These are phyloP conservation scores for Lagocephalus sceleratus DNA, from an alignment of 2,797 vertebrate genomes.

Conservation along the genomic window DNA sequence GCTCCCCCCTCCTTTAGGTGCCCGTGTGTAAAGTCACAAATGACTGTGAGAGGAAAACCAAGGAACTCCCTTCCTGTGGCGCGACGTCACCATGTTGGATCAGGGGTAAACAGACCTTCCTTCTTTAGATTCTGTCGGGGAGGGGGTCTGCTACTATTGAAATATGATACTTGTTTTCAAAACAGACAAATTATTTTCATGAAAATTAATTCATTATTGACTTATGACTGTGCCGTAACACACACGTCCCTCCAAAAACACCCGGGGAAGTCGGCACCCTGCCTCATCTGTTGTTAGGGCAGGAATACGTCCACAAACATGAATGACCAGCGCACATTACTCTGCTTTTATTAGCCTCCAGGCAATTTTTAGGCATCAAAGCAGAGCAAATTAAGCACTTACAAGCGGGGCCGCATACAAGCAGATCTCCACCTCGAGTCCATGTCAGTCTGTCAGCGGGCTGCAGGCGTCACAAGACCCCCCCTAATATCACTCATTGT, in stretches of 20 bases:
- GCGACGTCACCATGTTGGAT: conserved; percentile 8
- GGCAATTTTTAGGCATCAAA: conserved; percentile 40
- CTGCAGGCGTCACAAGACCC: conserved; percentile 20
- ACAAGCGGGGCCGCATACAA: conserved; percentile 9
- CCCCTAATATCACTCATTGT: conserved; percentile 57
- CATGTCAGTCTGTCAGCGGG: conserved; percentile 31
- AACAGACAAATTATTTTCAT: background rate
- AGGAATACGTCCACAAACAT: conserved; percentile 26
- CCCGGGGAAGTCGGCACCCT: conserved; percentile 20
- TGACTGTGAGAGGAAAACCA: conserved; percentile 36
- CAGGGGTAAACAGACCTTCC: conserved; percentile 18
- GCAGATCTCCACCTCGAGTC: conserved; percentile 23
- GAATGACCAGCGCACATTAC: conserved; percentile 32
- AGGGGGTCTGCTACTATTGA: conserved; percentile 2
- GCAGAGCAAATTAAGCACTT: conserved; percentile 5
- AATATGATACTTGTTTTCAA: conserved; percentile 1
- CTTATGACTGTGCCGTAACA: conserved; percentile 1
- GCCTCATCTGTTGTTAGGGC: conserved; percentile 29
- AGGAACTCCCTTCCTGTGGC: conserved; percentile 50
- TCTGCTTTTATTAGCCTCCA: conserved; percentile 41
- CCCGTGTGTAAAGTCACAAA: conserved; percentile 43
- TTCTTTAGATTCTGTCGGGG: conserved; percentile 25
- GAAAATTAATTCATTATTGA: conserved; percentile 25
- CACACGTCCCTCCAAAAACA: background rate
- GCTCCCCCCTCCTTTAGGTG: conserved; percentile 22